phyloP scores from a whole-genome alignment of 1,140 invertebrate genomes.

The Drosophila tsacasi region DNA sequence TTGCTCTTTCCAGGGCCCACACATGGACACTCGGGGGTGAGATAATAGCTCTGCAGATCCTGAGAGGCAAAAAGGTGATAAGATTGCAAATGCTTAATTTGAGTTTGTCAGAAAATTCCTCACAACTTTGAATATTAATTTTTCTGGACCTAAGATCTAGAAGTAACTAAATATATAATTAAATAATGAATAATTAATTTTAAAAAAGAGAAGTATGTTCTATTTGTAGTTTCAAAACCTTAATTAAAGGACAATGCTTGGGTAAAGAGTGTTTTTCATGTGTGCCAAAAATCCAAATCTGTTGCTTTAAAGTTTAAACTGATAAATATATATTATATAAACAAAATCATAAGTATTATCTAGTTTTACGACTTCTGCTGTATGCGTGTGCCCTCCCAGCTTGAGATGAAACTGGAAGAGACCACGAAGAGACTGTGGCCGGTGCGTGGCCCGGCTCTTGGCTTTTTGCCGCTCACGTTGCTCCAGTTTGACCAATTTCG shows the following conservation, averaged over 20 bases:
- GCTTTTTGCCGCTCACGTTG: slow-evolving; percentile 23
- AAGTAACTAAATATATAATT: background rate
- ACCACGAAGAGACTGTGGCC: slow-evolving; percentile 5
- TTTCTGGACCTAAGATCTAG: too few relatives aligned
- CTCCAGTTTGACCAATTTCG: slow-evolving; percentile 60
- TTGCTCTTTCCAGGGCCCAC: slow-evolving; percentile 39
- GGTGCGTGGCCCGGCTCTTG: slow-evolving; percentile 13
- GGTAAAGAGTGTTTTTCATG: too few relatives aligned
- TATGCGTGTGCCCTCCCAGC: slow-evolving; percentile 33
- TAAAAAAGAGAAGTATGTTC: too few relatives aligned
- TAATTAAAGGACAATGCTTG: too few relatives aligned
- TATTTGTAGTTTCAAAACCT: too few relatives aligned
- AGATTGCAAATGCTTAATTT: too few relatives aligned
- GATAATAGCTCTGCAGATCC: background rate
- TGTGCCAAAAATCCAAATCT: too few relatives aligned
- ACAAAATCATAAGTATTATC: background rate
- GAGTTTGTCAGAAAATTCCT: background rate
- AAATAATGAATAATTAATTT: background rate
- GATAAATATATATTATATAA: too few relatives aligned
- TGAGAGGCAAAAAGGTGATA: background rate
- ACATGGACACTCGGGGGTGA: slow-evolving; percentile 15
- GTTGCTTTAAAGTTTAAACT: too few relatives aligned
- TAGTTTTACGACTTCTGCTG: background rate
- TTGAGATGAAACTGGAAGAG: slow-evolving; percentile 44
- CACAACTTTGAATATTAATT: too few relatives aligned